Conservation (phyloP, 1,140 invertebrate genomes). For the Rhagoletis pomonella region DNA sequence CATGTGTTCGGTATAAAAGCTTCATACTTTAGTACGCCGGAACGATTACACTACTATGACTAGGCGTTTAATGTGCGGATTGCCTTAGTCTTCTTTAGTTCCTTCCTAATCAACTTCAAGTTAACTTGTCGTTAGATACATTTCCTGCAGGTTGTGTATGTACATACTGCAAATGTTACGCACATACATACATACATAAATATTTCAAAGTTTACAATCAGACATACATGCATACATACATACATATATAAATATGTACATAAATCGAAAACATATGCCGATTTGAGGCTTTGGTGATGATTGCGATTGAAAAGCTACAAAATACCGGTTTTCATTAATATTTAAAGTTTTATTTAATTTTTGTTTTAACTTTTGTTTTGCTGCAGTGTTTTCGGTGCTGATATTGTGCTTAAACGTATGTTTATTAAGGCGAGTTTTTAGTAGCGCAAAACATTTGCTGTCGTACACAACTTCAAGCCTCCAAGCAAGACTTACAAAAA, state of each 20-base stretch:
- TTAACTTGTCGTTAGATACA: too few relatives aligned
- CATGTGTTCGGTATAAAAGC: too few relatives aligned
- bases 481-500: background rate
- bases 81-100: too few relatives aligned
- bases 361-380: slow-evolving; percentile 28
- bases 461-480: slow-evolving; percentile 17
- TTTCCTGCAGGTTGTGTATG: too few relatives aligned
- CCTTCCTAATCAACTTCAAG: too few relatives aligned
- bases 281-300: background rate
- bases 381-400: background rate
- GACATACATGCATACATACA: background rate
- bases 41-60: too few relatives aligned
- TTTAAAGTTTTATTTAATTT: background rate
- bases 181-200: too few relatives aligned
- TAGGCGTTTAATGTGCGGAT: too few relatives aligned
- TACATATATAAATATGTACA: background rate
- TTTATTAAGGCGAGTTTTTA: slow-evolving; percentile 47
- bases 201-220: background rate
- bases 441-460: slow-evolving; percentile 19
- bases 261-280: background rate
- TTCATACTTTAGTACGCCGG: too few relatives aligned
- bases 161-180: too few relatives aligned
- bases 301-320: background rate
- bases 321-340: slow-evolving; percentile 32
- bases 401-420: slow-evolving; percentile 19